These are phyloP conservation scores for Myotis lucifugus DNA, from an alignment of 2,113 vertebrate genomes.

Conservation along the genomic window DNA sequence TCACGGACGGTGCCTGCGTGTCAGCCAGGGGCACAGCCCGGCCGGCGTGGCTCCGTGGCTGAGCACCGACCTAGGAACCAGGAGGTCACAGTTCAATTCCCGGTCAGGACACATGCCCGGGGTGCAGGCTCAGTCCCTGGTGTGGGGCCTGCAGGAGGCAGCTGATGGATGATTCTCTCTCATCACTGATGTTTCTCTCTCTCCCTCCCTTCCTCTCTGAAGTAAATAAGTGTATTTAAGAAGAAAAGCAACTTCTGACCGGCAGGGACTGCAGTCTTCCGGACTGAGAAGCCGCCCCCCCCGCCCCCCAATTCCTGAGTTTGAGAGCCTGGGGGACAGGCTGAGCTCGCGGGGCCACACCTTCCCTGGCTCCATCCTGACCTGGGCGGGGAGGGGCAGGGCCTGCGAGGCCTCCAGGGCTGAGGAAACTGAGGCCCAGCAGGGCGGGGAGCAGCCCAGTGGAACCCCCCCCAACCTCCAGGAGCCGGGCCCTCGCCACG, in stretches of 20 bases:
- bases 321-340: background rate
- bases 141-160: too few species aligned
- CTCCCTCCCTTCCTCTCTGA: too few species aligned
- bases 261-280: rapidly evolving
- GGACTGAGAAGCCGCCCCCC: background rate
- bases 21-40: background rate
- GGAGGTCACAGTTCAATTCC: too few species aligned
- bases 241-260: background rate
- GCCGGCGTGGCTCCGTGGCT: too few species aligned
- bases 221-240: too few species aligned
- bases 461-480: too few species aligned
- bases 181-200: too few species aligned
- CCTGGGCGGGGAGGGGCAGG: background rate
- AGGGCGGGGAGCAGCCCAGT: background rate
- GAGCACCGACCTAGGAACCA: too few species aligned
- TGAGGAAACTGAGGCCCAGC: background rate
- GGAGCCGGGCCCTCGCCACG: background rate
- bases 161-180: too few species aligned
- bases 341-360: background rate
- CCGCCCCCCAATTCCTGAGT: background rate
- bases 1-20: background rate
- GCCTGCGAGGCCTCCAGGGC: rapidly evolving
- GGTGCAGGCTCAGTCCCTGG: too few species aligned
- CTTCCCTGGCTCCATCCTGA: background rate
- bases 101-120: too few species aligned